Base-by-base conservation (phyloP, 2,113 vertebrate genomes). In the Nematolebias whitei region DNA sequence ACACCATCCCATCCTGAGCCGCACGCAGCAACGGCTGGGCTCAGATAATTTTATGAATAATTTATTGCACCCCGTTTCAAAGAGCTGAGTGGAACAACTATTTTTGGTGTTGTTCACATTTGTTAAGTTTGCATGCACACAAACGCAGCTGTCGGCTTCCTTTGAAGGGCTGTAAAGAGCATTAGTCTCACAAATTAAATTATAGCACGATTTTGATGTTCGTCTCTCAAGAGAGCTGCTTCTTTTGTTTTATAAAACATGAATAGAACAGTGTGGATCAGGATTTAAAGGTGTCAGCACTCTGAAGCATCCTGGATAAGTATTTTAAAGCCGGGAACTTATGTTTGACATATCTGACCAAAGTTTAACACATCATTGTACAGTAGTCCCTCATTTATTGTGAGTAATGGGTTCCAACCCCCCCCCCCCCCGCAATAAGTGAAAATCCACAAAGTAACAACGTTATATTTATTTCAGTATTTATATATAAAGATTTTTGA, bases 1-100 rank as follows among this genome's bases (percentile, higher is more conserved):
- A 79, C 85, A 87, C 86, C 83, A 86, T 81, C 78, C 82, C 62
- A 77, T 85, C 86, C 72, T 78, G 74, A 81, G 81, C 76, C 43
- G 29, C 71, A 57, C 43, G 29, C 71, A 57, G 70, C 70, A 79
- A 82, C 74, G 77, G 53, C 71, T 60, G 48, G 57, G 74, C 82
- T 80, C 65, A 74, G 63, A 85, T 86, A 86, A 84, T 76, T 83
- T 66, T 62, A 87, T 87, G 81, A 90, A 91, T 91, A 76, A 87
- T 90, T 88, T 80, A 90, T 87, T 57, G 59, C 32, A 45, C 51
- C 70, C 71, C 55, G 51, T 91, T 90, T 89, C 75, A 83, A 87
- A 83, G 78, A 86, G 74, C 80, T 19, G 18, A 51, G 73, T 69
- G 74, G 60, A 81, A 79, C 71, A 66, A 80, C 86, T 87, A 81